A percentile compares a stretch with the other conserved stretches of the same genome.
phyloP scores from a whole-genome alignment of 2,888 invertebrate genomes.

The Eupithecia dodoneata region DNA sequence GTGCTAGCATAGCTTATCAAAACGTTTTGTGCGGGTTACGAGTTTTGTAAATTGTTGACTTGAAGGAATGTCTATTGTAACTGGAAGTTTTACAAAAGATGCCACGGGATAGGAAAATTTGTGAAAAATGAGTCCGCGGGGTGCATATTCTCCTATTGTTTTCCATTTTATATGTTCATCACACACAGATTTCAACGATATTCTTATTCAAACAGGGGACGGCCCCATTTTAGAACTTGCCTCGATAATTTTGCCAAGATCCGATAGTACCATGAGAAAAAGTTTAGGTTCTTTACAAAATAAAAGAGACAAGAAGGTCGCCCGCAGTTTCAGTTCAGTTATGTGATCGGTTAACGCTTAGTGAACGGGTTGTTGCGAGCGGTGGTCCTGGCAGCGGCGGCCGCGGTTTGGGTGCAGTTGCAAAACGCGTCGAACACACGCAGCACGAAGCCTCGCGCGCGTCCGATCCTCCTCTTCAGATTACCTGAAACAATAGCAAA shows the following conservation, averaged over 20 bases:
- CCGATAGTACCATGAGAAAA: not conserved
- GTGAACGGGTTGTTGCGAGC: constrained; percentile 75
- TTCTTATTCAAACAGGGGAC: not conserved
- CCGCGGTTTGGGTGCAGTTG: constrained; percentile 85
- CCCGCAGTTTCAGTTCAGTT: constrained; percentile 25
- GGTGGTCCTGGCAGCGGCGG: constrained; percentile 81
- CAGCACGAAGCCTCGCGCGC: constrained; percentile 85
- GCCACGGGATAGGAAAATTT: not conserved
- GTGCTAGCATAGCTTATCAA: not conserved
- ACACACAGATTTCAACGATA: not conserved
- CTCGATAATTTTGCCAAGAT: not conserved
- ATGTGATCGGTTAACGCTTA: constrained; percentile 66
- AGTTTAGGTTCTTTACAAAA: not conserved
- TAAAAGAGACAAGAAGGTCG: not conserved
- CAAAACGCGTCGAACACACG: constrained; percentile 86
- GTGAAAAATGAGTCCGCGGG: not conserved
- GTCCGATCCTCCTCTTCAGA: constrained; percentile 84
- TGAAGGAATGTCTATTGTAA: not conserved
- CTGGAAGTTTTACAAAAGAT: not conserved
- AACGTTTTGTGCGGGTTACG: not conserved
- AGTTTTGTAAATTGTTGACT: not conserved
- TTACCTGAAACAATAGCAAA: constrained; percentile 64
- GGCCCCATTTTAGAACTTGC: not conserved
- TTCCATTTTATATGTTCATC: not conserved
- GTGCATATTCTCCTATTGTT: not conserved